A percentile compares a stretch with the other conserved stretches of the same genome.
phyloP scores from a whole-genome alignment of 2,797 vertebrate species.

The Lepus townsendii region DNA sequence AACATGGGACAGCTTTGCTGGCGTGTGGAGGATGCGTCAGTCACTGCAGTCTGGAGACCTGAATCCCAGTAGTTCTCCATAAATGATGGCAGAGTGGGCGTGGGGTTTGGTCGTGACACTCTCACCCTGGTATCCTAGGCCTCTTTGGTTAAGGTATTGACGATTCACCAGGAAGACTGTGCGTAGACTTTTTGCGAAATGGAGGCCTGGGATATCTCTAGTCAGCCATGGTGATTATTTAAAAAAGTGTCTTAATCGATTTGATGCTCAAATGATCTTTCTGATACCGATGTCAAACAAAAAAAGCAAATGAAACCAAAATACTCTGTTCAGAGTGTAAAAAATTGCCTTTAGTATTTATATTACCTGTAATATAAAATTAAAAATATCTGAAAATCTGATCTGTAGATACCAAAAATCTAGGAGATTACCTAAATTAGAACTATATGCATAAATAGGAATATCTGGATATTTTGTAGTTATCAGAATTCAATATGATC shows the following conservation, averaged over 20 bases:
- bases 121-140: not conserved
- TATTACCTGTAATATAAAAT: not conserved
- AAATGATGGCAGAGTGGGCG: not conserved
- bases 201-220: not conserved
- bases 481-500: not conserved
- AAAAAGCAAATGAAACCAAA: not conserved
- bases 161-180: not conserved
- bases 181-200: not conserved
- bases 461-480: not conserved
- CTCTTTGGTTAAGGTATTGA: not conserved
- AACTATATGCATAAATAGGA: not conserved
- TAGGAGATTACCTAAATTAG: not conserved
- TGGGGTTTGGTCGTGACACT: not conserved
- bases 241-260: not conserved
- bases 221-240: not conserved
- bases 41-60: not conserved
- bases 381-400: not conserved
- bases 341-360: not conserved
- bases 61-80: not conserved
- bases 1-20: slow-evolving; percentile 65
- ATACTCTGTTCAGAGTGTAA: not conserved
- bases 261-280: not conserved
- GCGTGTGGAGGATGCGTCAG: too few species aligned
- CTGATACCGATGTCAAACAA: not conserved
- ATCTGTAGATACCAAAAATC: not conserved